A percentile compares a stretch with the other conserved stretches of the same genome.
Conservation (phyloP, 2,797 vertebrate species). For the Rhinichthys osculus region DNA sequence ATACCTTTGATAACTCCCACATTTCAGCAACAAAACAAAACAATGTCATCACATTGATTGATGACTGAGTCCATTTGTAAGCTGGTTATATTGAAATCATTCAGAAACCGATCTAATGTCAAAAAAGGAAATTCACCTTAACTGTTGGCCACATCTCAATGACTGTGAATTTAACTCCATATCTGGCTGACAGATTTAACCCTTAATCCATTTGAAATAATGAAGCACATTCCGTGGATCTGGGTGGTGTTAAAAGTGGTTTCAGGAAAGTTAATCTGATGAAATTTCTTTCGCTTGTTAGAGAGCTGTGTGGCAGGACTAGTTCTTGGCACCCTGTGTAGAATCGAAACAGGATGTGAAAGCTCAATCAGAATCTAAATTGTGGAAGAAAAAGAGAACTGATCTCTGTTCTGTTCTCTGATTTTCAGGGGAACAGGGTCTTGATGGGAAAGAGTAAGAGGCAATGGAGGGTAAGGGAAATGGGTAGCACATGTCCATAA, state of each 20-base stretch:
- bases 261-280: conserved; percentile 38
- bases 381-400: conserved; percentile 63
- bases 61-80: neutral
- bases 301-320: conserved; percentile 63
- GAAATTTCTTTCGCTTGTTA: conserved; percentile 42
- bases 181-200: conserved; percentile 30
- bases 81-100: neutral
- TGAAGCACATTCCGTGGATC: conserved; percentile 35
- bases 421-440: conserved; percentile 2
- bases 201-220: conserved; percentile 34
- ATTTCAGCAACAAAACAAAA: conserved; percentile 27
- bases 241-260: conserved; percentile 30
- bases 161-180: conserved; percentile 37
- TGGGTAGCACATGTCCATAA: neutral
- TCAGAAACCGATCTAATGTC: neutral
- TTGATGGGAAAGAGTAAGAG: neutral
- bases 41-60: neutral
- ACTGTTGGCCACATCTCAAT: conserved; percentile 2
- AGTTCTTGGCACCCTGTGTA: conserved; percentile 65
- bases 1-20: conserved; percentile 30
- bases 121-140: neutral
- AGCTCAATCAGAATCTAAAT: conserved; percentile 80
- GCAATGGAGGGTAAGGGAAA: neutral
- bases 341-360: conserved; percentile 78
- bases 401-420: conserved; percentile 2